Conservation (phyloP, 2,797 vertebrate species). For the Paratrypauchen microcephalus region DNA sequence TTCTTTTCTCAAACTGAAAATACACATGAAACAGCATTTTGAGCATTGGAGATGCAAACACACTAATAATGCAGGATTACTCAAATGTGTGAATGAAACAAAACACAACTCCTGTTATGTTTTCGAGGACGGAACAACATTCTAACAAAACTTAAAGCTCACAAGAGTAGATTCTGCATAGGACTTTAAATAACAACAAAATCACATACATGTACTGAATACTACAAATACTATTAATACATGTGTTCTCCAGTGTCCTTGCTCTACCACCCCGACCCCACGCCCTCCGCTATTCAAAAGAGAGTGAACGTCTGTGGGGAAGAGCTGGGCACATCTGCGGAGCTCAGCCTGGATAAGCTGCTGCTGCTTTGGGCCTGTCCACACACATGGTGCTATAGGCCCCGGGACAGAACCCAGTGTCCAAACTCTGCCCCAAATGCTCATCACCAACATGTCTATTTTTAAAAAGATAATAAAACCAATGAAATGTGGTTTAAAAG, state of each 20-base stretch:
- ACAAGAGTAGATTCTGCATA: too few relatives aligned
- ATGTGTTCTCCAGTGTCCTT: neutral
- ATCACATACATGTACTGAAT: neutral
- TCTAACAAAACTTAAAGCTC: too few relatives aligned
- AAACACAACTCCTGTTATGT: too few relatives aligned
- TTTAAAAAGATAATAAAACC: neutral
- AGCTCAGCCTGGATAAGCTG: neutral
- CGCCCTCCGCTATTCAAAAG: neutral
- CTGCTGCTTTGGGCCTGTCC: neutral
- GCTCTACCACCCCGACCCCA: neutral
- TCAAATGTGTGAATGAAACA: too few relatives aligned
- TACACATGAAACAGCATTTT: too few relatives aligned
- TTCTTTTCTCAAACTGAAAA: too few relatives aligned
- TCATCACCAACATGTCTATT: neutral
- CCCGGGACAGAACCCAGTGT: neutral
- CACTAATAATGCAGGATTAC: too few relatives aligned
- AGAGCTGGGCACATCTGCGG: neutral
- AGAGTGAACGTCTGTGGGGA: neutral
- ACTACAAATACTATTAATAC: neutral
- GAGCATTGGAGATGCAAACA: too few relatives aligned
- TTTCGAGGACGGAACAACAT: too few relatives aligned
- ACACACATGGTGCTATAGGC: constrained; percentile 7
- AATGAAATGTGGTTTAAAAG: neutral
- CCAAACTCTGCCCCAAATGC: neutral
- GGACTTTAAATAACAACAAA: neutral